Conservation (phyloP, 1,140 invertebrate species). For the Arion vulgaris region DNA sequence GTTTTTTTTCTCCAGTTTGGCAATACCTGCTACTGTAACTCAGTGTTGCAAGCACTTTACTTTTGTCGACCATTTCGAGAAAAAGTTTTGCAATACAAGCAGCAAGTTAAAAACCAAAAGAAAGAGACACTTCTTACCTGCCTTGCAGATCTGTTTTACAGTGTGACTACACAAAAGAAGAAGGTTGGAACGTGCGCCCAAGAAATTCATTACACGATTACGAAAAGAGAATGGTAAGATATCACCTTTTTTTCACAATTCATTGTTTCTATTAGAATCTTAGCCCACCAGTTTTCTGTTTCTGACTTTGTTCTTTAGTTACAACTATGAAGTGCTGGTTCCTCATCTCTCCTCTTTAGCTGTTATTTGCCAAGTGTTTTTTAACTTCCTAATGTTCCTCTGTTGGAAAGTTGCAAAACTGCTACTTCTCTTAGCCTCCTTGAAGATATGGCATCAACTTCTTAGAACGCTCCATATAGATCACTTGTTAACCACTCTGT, state of each 20-base stretch:
- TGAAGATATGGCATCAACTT: no score
- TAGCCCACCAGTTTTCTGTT: no score
- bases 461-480: no score
- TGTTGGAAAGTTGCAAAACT: no score
- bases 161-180: slow-evolving; percentile 99
- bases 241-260: neutral
- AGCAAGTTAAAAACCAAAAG: slow-evolving; percentile 93
- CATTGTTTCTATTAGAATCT: neutral
- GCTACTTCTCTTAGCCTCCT: no score
- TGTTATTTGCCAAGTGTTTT: no score
- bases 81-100: slow-evolving; percentile 97
- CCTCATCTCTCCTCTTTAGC: no score
- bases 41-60: slow-evolving; percentile 98
- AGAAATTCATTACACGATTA: slow-evolving; percentile 98
- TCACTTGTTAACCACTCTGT: no score
- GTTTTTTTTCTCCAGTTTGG: slow-evolving; percentile 88
- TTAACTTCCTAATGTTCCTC: no score
- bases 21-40: slow-evolving; percentile 99
- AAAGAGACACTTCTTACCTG: slow-evolving; percentile 98
- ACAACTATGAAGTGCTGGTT: no score
- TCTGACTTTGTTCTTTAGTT: no score
- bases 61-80: slow-evolving; percentile 99
- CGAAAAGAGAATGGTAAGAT: slow-evolving; percentile 97
- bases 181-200: slow-evolving; percentile 99
- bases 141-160: slow-evolving; percentile 98